Percentiles rank a stretch among this genome's conserved stretches.
Conservation (phyloP, 2,888 invertebrate species). For the Trichogramma dendrolimi region DNA sequence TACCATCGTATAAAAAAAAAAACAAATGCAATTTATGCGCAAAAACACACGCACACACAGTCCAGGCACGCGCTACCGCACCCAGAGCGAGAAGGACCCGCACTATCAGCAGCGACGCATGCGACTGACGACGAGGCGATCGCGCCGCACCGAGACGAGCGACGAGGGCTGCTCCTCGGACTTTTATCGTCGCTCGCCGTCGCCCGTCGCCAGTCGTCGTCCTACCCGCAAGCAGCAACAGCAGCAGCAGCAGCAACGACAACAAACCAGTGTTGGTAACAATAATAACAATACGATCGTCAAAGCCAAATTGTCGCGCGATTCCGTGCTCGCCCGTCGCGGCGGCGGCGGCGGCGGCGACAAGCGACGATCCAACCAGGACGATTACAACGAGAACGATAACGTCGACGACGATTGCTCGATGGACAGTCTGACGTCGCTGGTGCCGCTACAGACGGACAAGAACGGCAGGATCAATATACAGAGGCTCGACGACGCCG, state of each 20-base stretch:
- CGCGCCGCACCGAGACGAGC: constrained; percentile 52
- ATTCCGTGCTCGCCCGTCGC: too few relatives aligned
- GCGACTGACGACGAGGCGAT: constrained; percentile 57
- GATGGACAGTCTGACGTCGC: constrained; percentile 47
- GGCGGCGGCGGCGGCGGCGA: too few relatives aligned
- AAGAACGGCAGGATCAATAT: constrained; percentile 55
- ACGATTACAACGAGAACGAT: constrained; percentile 38
- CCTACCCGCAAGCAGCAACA: too few relatives aligned
- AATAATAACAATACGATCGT: too few relatives aligned
- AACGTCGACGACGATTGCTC: constrained; percentile 46
- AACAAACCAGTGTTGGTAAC: too few relatives aligned
- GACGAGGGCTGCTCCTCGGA: constrained; percentile 47
- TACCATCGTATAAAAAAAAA: neutral
- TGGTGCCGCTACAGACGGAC: constrained; percentile 57
- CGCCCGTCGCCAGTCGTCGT: too few relatives aligned
- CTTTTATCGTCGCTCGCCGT: too few relatives aligned
- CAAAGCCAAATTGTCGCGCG: too few relatives aligned
- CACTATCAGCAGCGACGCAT: constrained; percentile 70
- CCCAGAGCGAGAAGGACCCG: constrained; percentile 87
- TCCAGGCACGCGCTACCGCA: constrained; percentile 77
- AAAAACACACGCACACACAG: too few relatives aligned
- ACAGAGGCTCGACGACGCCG: constrained; percentile 34
- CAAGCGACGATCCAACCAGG: neutral
- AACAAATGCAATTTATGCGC: too few relatives aligned
- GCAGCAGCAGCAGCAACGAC: too few relatives aligned